Base-by-base conservation (phyloP, 2,113 vertebrate species). In the Melospiza georgiana region DNA sequence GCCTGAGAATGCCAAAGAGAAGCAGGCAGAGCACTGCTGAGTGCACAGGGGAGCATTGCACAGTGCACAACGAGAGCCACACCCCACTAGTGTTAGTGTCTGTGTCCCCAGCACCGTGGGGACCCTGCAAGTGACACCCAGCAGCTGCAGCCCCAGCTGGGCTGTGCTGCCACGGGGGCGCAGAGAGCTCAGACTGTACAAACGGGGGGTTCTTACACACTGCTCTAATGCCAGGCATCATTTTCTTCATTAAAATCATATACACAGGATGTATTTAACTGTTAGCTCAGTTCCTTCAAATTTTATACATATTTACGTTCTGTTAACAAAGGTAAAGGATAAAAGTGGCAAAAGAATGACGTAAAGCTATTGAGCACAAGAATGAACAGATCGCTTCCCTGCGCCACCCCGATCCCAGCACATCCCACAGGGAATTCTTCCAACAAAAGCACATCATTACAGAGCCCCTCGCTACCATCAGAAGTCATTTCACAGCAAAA, bases 171-270 rank as follows among this genome's bases (percentile, higher is more conserved):
- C 78, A 59, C 17, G 2, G 71, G 97, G 97, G 93, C 96, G 95
- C 95, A 78, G 52, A 76, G 9, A 96, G 93, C 90, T 97, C 97
- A 97, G 96, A 98, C 98, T 99, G 98, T 98, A 98, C 98, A 98
- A 97, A 98, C 93, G 14, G 96, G 83, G 96, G 87, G 97, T 98
- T 98, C 97, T 98, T 94, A 97, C 91, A 98, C 98, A 96, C 97
- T 97, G 97, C 95, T 89, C 94, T 97, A 98, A 97, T 94, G 97
- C 98, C 98, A 97, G 98, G 96, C 97, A 99, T 98, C 98, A 96
- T 98, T 95, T 98, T 99, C 99, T 98, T 99, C 98, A 98, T 99
- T 99, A 98, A 99, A 99, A 99, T 99, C 99, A 99, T 99, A 98
- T 98, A 99, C 99, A 98, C 98, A 98, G 97, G 98, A 98, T 96